These are phyloP conservation scores for Scaptodrosophila latifasciaeformis DNA, from an alignment of 2,888 invertebrate species.

Conservation along the genomic window DNA sequence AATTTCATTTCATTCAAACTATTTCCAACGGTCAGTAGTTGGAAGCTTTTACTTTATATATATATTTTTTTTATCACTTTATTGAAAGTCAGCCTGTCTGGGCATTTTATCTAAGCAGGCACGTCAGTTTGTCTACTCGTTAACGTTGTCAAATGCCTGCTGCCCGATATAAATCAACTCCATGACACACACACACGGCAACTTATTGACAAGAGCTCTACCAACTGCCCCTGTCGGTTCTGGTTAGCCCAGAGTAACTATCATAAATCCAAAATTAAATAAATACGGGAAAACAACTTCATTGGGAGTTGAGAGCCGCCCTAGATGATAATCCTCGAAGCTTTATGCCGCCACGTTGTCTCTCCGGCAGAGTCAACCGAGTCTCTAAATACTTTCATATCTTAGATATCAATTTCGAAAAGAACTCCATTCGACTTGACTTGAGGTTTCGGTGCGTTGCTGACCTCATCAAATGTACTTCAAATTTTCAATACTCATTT, in stretches of 20 bases:
- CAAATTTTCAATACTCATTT: slow-evolving; percentile 46
- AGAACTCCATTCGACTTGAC: slow-evolving; percentile 22
- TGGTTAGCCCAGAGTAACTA: background rate
- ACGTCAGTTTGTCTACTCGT: slow-evolving; percentile 43
- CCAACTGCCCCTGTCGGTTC: slow-evolving; percentile 16
- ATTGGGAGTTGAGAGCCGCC: slow-evolving; percentile 3
- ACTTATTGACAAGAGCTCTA: too few relatives aligned
- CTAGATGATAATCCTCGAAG: slow-evolving; percentile 40
- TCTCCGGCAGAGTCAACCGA: slow-evolving; percentile 22
- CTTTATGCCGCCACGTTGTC: slow-evolving; percentile 55
- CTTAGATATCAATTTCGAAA: background rate
- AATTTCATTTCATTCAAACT: too few relatives aligned
- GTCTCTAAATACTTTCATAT: background rate
- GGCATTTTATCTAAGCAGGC: slow-evolving; percentile 43
- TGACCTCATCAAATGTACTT: slow-evolving; percentile 63
- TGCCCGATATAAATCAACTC: slow-evolving; percentile 67
- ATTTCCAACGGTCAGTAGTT: too few relatives aligned
- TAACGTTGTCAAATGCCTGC: slow-evolving; percentile 42
- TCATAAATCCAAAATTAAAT: slow-evolving; percentile 49
- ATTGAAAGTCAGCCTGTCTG: slow-evolving; percentile 22
- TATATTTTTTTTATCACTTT: too few relatives aligned
- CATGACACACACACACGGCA: too few relatives aligned
- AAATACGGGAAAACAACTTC: slow-evolving; percentile 18
- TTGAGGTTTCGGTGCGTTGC: slow-evolving; percentile 44
- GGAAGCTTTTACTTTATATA: too few relatives aligned